These are phyloP conservation scores for Spongilla lacustris DNA, from an alignment of 37 sponge, comb jelly and placozoan genomes.

Conservation along the genomic window DNA sequence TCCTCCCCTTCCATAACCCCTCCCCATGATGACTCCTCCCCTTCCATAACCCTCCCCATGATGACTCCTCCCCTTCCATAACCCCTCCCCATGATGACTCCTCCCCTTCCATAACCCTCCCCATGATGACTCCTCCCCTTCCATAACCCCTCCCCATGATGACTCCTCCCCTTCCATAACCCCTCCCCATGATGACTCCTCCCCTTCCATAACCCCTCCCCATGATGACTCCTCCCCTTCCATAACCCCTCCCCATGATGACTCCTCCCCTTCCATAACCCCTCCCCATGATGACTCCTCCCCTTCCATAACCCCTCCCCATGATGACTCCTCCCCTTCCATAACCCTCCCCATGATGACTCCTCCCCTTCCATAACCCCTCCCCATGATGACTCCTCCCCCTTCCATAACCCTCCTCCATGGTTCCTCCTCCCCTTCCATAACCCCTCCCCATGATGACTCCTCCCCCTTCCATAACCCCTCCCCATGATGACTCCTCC, in stretches of 20 bases:
- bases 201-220: not conserved
- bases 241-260: not conserved
- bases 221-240: constrained; percentile 4
- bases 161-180: not conserved
- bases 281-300: not conserved
- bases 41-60: not conserved
- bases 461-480: not conserved
- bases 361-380: no score
- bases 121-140: not conserved
- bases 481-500: not conserved
- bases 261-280: not conserved
- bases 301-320: not conserved
- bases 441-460: no score
- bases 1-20: no score
- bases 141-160: not conserved
- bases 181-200: not conserved
- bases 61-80: not conserved
- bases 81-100: not conserved
- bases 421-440: no score
- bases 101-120: not conserved
- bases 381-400: constrained; percentile 3
- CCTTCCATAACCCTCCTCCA: not conserved
- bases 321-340: not conserved
- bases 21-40: no score
- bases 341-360: not conserved